Conservation (phyloP, 2,888 invertebrate genomes). For the Lapara coniferarum region DNA sequence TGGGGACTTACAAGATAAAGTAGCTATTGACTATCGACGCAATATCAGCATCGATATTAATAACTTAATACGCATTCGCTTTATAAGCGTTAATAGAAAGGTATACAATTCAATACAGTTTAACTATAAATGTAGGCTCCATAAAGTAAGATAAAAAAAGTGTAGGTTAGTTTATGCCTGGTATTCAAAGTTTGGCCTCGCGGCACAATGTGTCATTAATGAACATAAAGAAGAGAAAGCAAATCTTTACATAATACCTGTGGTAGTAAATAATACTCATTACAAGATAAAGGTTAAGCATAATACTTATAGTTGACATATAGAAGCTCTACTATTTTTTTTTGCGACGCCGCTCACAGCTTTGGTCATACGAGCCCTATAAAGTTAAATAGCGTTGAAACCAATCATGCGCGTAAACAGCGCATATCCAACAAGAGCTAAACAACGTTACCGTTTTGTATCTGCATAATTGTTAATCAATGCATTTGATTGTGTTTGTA, state of each 20-base stretch:
- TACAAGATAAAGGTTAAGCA: not conserved
- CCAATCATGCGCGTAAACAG: constrained; percentile 20
- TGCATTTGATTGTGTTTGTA: constrained; percentile 5
- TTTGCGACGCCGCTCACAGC: not conserved
- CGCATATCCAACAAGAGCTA: constrained; percentile 15
- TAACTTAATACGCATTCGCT: too few relatives aligned
- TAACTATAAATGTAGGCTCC: not conserved
- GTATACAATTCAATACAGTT: not conserved
- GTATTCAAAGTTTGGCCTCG: not conserved
- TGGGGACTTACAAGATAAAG: constrained; percentile 12
- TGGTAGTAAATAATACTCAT: too few relatives aligned
- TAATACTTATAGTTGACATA: not conserved
- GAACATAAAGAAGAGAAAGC: too few relatives aligned
- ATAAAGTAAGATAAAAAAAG: too few relatives aligned
- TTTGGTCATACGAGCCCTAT: constrained; percentile 10
- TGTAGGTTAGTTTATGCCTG: not conserved
- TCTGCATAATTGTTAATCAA: constrained; percentile 8
- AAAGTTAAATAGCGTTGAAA: constrained; percentile 19
- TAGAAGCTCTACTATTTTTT: not conserved
- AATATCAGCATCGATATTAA: not conserved
- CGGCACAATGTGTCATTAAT: too few relatives aligned
- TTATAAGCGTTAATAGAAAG: not conserved
- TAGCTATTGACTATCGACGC: not conserved
- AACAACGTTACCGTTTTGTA: constrained; percentile 7
- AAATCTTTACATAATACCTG: too few relatives aligned